Percentiles rank a stretch among this genome's conserved stretches.
Conservation (phyloP, 2,888 invertebrate species). For the Drosophila neotestacea region DNA sequence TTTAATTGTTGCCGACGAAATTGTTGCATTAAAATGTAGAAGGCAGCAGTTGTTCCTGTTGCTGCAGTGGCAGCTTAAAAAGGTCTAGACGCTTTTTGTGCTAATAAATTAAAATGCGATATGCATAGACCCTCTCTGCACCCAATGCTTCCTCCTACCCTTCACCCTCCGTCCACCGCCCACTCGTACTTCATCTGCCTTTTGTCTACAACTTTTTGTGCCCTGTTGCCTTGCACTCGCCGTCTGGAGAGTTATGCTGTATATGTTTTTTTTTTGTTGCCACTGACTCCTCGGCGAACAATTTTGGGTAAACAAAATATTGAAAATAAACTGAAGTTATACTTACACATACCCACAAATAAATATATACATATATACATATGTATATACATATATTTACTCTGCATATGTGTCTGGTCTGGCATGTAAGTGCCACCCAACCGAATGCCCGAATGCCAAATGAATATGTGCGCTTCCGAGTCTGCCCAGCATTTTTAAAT, state of each 20-base stretch:
- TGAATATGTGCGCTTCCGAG: constrained; percentile 21
- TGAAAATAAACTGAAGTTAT: constrained; percentile 67
- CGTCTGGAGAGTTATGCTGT: constrained; percentile 43
- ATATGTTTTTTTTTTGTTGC: constrained; percentile 34
- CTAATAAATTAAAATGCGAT: constrained; percentile 82
- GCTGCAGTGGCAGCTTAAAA: constrained; percentile 71
- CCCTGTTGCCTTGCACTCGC: constrained; percentile 41
- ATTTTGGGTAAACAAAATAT: constrained; percentile 76
- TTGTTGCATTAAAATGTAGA: constrained; percentile 70
- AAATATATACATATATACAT: neutral
- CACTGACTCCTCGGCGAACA: constrained; percentile 28
- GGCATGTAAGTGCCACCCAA: constrained; percentile 56
- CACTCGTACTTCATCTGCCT: constrained; percentile 51
- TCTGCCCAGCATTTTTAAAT: constrained; percentile 68
- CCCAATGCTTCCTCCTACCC: constrained; percentile 21
- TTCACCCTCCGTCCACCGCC: constrained; percentile 19
- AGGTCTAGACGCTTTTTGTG: constrained; percentile 79
- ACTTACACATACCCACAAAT: constrained; percentile 9
- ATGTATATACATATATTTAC: constrained; percentile 20
- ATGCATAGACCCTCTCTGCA: constrained; percentile 67
- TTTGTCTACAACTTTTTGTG: constrained; percentile 69
- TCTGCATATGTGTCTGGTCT: constrained; percentile 56
- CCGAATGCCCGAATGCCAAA: constrained; percentile 15
- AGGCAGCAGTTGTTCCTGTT: constrained; percentile 40
- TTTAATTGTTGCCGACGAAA: constrained; percentile 73